Conservation (phyloP, 35 echinoderm and acorn worm genomes). For the Diadema setosum region DNA sequence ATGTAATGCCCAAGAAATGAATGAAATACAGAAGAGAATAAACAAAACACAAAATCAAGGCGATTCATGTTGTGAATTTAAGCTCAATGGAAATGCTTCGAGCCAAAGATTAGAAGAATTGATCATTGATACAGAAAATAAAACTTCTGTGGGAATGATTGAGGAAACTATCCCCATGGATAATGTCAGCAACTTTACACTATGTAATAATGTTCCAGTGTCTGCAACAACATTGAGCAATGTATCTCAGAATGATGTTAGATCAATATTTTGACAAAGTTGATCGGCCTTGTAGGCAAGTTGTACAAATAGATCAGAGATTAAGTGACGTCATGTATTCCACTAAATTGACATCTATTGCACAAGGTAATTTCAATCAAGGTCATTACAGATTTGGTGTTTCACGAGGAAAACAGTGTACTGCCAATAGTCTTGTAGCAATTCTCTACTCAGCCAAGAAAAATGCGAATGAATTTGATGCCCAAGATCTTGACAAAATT, state of each 20-base stretch:
- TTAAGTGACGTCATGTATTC: not conserved
- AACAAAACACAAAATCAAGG: too few relatives aligned
- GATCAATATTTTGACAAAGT: not conserved
- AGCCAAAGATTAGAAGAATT: too few relatives aligned
- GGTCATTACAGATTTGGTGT: not conserved
- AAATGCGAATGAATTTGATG: not conserved
- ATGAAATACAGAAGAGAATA: too few relatives aligned
- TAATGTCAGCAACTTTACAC: not conserved
- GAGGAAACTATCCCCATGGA: too few relatives aligned
- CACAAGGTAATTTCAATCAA: constrained; percentile 33
- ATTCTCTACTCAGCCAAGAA: constrained; percentile 21
- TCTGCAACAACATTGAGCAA: not conserved
- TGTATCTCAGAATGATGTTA: not conserved
- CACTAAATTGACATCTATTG: not conserved
- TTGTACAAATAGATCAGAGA: not conserved
- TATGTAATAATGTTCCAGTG: not conserved
- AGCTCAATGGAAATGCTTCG: too few relatives aligned
- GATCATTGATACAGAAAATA: too few relatives aligned
- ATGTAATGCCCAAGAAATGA: too few relatives aligned
- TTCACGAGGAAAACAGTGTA: constrained; percentile 4
- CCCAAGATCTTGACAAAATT: constrained; percentile 11
- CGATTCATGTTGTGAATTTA: too few relatives aligned
- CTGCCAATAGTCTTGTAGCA: constrained; percentile 29
- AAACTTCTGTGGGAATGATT: too few relatives aligned
- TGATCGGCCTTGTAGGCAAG: not conserved